A percentile compares a stretch with the other conserved stretches of the same genome.
Conservation (phyloP, 2,888 invertebrate genomes). For the Drymonia ruficornis region DNA sequence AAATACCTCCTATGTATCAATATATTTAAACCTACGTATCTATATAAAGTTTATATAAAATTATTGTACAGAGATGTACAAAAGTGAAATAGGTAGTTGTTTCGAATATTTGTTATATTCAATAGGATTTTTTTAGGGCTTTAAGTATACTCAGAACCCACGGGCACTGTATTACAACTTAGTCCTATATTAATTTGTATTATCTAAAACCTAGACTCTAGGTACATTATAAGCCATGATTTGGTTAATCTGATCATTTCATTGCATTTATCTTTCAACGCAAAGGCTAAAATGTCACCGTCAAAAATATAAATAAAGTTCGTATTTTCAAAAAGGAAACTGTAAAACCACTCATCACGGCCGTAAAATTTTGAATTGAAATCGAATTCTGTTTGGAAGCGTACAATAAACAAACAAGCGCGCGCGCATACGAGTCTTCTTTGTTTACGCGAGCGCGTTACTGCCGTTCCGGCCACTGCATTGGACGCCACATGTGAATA, state of each 20-base stretch:
- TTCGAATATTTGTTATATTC: too few species aligned
- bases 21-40: constrained; percentile 19
- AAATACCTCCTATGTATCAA: constrained; percentile 27
- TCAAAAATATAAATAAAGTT: too few species aligned
- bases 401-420: constrained; percentile 34
- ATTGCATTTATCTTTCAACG: too few species aligned
- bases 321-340: not conserved
- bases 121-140: too few species aligned
- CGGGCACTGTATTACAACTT: too few species aligned
- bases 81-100: constrained; percentile 6
- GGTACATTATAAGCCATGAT: too few species aligned
- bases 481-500: constrained; percentile 51
- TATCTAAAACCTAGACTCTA: too few species aligned
- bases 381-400: constrained; percentile 19
- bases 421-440: constrained; percentile 31
- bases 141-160: too few species aligned
- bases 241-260: too few species aligned
- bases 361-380: constrained; percentile 23
- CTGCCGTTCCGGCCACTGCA: constrained; percentile 53
- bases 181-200: too few species aligned
- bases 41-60: constrained; percentile 33
- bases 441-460: constrained; percentile 49
- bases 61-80: constrained; percentile 20
- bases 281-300: too few species aligned
- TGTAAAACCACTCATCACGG: constrained; percentile 11